Evolutionary conservation across 2,797 vertebrate species (phyloP).

Genomic region (Pangasius macronema): DNA sequence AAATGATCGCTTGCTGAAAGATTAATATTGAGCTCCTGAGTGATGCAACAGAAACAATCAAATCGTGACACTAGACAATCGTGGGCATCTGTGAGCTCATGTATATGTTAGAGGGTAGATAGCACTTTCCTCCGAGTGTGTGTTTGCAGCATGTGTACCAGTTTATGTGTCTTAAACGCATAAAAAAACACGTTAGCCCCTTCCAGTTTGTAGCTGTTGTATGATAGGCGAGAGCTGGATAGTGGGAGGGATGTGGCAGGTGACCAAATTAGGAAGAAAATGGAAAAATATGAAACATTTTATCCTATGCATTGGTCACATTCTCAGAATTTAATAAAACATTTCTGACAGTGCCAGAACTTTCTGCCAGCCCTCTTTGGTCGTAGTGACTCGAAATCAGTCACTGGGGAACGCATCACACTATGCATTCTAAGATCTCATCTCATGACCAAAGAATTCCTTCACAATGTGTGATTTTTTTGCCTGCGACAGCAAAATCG

Average conservation of each 20-base stretch:
- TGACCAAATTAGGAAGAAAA: neutral
- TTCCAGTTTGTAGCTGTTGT: neutral
- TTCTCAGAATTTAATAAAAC: neutral
- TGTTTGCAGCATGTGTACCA: neutral
- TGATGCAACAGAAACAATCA: too few species aligned
- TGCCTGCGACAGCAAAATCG: neutral
- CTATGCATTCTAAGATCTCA: neutral
- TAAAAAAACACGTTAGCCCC: neutral
- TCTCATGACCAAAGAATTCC: neutral
- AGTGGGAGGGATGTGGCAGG: neutral
- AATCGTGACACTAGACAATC: neutral
- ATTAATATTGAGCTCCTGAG: too few species aligned
- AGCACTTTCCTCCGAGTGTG: neutral
- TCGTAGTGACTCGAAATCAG: neutral
- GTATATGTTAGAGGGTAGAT: neutral
- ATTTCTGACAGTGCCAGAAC: neutral
- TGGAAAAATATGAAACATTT: neutral
- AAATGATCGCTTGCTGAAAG: too few species aligned
- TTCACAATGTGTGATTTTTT: neutral
- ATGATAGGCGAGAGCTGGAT: neutral
- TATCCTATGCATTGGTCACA: too few species aligned
- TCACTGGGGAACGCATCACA: neutral
- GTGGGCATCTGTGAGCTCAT: neutral
- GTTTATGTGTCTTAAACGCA: neutral
- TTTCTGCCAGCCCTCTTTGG: neutral